Evolutionary conservation across 1,140 invertebrate species (phyloP).

Genomic region (Cydia splendana): DNA sequence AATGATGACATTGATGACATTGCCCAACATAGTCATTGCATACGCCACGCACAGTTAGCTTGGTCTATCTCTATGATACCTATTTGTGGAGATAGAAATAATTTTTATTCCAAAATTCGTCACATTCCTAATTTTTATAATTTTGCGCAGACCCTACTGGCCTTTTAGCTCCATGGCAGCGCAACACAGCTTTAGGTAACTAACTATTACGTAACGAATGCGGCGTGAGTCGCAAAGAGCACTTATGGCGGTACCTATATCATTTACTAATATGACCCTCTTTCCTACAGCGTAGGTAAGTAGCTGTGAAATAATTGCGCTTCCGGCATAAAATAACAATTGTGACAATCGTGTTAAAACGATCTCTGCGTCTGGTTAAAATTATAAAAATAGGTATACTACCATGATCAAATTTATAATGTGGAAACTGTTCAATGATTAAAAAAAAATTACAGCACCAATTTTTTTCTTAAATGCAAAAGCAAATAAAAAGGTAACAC

Average conservation of each 20-base stretch:
- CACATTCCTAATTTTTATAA: neutral
- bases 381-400: too few species aligned
- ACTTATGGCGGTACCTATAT: neutral
- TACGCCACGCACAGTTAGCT: too few species aligned
- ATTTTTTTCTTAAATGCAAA: too few species aligned
- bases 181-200: neutral
- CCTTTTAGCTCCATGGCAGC: slow-evolving; percentile 4
- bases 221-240: slow-evolving; percentile 1
- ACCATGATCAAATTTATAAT: too few species aligned
- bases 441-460: too few species aligned
- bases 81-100: neutral
- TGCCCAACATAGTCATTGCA: too few species aligned
- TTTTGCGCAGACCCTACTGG: neutral
- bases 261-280: slow-evolving; percentile 4
- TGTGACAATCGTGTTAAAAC: too few species aligned
- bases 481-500: too few species aligned
- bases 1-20: too few species aligned
- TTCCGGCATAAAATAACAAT: too few species aligned
- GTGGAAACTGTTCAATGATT: too few species aligned
- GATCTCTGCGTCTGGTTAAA: too few species aligned
- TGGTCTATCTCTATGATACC: neutral
- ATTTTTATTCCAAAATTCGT: neutral
- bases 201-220: neutral
- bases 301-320: neutral
- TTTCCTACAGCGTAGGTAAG: neutral